Evolutionary conservation across 2,797 vertebrate species (phyloP), one percentile per base, ranked within the genome.

Genomic region (Urocyon cinereoargenteus): DNA sequence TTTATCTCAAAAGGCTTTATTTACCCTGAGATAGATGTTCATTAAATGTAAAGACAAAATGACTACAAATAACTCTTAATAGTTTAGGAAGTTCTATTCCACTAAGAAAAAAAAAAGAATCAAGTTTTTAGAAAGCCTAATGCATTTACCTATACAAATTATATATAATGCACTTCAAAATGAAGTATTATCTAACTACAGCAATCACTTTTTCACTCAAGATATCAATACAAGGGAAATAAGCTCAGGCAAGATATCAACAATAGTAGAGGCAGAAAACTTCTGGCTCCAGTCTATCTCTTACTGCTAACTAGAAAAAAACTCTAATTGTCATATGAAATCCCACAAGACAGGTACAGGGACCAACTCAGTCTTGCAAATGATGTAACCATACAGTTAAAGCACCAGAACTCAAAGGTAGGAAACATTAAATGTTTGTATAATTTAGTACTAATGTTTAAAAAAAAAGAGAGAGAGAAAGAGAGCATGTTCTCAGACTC

Each of bases 291-390:
- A 62, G 16, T 55, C 6, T 77, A 86, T 87, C 61, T 96, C 66
- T 86, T 79, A 90, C n/a, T 45, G 13, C n/a, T 94, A 28, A 94
- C 91, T 70, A 87, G 49, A 64, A 96, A 94, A 93, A 82, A 92
- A 72, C 3, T n/a, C 11, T 86, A 97, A 92, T 53, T 90, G 68
- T 90, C 84, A 83, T 70, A 79, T 90, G 53, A 86, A 84, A 96
- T 91, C 51, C 72, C 90, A 88, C 28, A 92, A 59, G 24, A 51
- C 49, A 96, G 45, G 51, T 12, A 91, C 26, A 45, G 89, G 36
- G 31, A 92, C 45, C 88, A 95, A 91, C 31, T 86, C 55, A 75
- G 59, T 92, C 88, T 86, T 90, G 90, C 64, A 96, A 97, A 96
- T 62, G 64, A 87, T 90, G 51, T 68, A 91, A 94, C n/a, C 49